Base-by-base conservation (phyloP, 2,888 invertebrate genomes). In the Heliconius sara region DNA sequence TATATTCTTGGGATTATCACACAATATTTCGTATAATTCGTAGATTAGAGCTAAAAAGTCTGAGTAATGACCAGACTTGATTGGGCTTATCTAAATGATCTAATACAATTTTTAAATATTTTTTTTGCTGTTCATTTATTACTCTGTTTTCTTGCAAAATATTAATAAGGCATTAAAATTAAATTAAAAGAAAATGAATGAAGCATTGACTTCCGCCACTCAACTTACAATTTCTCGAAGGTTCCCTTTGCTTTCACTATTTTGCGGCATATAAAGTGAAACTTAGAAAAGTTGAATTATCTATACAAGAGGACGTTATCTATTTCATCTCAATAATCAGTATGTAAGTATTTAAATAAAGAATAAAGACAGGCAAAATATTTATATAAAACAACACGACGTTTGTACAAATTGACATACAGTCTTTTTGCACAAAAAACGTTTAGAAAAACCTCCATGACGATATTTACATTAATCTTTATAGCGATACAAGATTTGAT, bases 381-480 rank as follows among this genome's bases (percentile, higher is more conserved):
- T 39, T 68, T 68, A 12, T 68, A 13, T 12, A 68, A 68, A 68
- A 68, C 13, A 39, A 68, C n/a, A 5, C n/a, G 68, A 39, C 68
- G 68, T 39, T 68, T 34, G 39, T n/a, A 68, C 2, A 39, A 68
- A 68, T 68, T n/a, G n/a, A n/a, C 12, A 39, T 68, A 68, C 22
- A 67, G 22, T 12, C n/a, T 68, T 39, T 68, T 68, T 39, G 39
- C 12, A n/a, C 68, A 39, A 68, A 68, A 68, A 68, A 39, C 12
- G 39, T 39, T 39, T n/a, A 39, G 68, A 68, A 68, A 68, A 68
- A 68, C 68, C 68, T n/a, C 68, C 13, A 68, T 39, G 13, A 39
- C 68, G 39, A 68, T 68, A n/a, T 34, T 34, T 68, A 68, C 39
- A n/a, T 39, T 39, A 68, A 68, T 68, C 68, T 39, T 39, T 39